Conservation (phyloP, 1,140 invertebrate species). For the Micrasema longulum region DNA sequence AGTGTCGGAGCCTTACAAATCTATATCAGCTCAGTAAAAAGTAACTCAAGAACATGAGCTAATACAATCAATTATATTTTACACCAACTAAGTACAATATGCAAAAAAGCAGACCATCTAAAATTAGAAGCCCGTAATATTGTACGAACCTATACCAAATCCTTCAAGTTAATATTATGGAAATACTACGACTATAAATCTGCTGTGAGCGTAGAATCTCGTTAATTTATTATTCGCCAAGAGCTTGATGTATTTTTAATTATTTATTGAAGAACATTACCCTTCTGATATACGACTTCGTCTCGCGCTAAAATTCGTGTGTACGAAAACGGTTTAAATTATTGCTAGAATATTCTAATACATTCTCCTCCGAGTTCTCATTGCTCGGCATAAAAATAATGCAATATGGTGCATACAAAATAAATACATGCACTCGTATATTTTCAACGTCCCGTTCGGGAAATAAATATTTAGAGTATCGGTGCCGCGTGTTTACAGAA, state of each 20-base stretch:
- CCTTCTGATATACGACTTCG: conserved; percentile 21
- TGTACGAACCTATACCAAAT: no score
- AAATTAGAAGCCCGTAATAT: no score
- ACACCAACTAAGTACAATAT: no score
- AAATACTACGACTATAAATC: conserved; percentile 5
- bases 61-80: no score
- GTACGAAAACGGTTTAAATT: not conserved
- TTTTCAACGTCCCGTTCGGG: conserved; percentile 6
- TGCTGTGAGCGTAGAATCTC: conserved; percentile 1
- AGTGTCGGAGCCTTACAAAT: not conserved
- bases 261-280: conserved; percentile 27
- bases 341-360: not conserved
- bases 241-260: conserved; percentile 29
- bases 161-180: no score
- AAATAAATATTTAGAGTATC: conserved; percentile 44
- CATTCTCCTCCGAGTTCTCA: not conserved
- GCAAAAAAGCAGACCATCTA: no score
- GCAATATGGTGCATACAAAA: conserved; percentile 14
- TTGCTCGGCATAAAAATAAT: conserved; percentile 17
- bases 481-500: conserved; percentile 27
- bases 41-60: no score
- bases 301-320: not conserved
- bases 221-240: conserved; percentile 6
- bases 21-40: not conserved
- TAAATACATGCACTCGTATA: conserved; percentile 20